These are phyloP conservation scores for Ochotona princeps DNA, from an alignment of 2,113 vertebrate species.

Conservation along the genomic window DNA sequence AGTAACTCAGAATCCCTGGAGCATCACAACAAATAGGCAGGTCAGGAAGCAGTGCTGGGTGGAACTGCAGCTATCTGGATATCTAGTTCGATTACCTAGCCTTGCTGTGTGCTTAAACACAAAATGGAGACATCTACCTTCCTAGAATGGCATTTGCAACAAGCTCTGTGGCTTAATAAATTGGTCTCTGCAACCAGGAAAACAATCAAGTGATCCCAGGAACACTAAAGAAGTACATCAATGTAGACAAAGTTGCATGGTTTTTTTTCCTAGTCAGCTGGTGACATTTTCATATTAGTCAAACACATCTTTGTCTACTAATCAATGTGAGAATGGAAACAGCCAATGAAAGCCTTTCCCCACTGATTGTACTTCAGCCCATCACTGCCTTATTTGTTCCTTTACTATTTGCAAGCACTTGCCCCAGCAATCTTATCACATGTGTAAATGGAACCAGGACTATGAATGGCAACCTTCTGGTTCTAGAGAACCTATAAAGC, in stretches of 20 bases:
- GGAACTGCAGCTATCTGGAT: not conserved
- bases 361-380: not conserved
- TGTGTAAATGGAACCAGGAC: not conserved
- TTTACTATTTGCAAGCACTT: not conserved
- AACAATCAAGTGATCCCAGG: not conserved
- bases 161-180: not conserved
- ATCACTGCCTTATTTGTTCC: not conserved
- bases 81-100: not conserved
- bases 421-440: not conserved
- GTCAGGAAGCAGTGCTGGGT: not conserved
- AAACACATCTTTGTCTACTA: not conserved
- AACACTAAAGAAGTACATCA: conserved; percentile 1
- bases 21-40: accelerated
- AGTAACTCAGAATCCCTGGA: not conserved
- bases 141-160: not conserved
- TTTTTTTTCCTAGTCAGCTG: not conserved
- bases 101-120: not conserved
- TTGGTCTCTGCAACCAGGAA: not conserved
- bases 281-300: not conserved
- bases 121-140: not conserved
- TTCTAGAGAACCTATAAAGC: conserved; percentile 54
- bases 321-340: not conserved
- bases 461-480: not conserved
- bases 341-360: not conserved
- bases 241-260: not conserved